Evolutionary conservation across 2,797 vertebrate genomes (phyloP).

Genomic region (Triplophysa yarkandensis): DNA sequence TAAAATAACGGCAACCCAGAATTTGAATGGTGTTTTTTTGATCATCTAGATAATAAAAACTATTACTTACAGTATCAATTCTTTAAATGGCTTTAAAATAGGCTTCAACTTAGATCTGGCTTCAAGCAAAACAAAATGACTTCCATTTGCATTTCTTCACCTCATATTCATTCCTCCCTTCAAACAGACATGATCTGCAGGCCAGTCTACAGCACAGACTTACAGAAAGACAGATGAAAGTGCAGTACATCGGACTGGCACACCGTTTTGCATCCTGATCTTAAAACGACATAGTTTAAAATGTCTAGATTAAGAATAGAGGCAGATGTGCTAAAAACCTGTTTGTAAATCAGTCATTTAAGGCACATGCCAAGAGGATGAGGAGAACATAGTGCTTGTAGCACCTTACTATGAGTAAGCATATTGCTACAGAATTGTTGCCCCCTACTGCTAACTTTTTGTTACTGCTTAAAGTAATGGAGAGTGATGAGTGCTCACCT

Average conservation of each 20-base stretch:
- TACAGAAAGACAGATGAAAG: not conserved
- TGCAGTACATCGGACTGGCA: not conserved
- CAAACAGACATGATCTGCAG: not conserved
- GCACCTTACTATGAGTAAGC: slow-evolving; percentile 17
- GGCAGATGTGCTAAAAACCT: slow-evolving; percentile 14
- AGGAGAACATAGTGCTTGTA: not conserved
- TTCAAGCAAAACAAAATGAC: not conserved
- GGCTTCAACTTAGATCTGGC: not conserved
- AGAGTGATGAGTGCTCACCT: slow-evolving; percentile 43
- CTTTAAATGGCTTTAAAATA: not conserved
- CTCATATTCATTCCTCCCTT: not conserved
- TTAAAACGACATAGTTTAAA: not conserved
- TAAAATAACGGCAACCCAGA: no score
- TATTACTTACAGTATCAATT: not conserved
- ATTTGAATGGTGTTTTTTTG: no score
- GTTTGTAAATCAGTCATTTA: slow-evolving; percentile 35
- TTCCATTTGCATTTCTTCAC: not conserved
- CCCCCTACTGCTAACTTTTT: slow-evolving; percentile 48
- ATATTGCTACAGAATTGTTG: slow-evolving; percentile 46
- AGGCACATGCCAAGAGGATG: not conserved
- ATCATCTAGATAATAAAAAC: not conserved
- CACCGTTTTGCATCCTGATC: not conserved
- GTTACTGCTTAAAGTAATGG: slow-evolving; percentile 41
- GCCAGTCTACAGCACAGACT: not conserved
- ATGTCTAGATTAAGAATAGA: slow-evolving; percentile 12